Evolutionary conservation across 2,113 vertebrate genomes (phyloP).

Genomic region (Xenopus tropicalis): DNA sequence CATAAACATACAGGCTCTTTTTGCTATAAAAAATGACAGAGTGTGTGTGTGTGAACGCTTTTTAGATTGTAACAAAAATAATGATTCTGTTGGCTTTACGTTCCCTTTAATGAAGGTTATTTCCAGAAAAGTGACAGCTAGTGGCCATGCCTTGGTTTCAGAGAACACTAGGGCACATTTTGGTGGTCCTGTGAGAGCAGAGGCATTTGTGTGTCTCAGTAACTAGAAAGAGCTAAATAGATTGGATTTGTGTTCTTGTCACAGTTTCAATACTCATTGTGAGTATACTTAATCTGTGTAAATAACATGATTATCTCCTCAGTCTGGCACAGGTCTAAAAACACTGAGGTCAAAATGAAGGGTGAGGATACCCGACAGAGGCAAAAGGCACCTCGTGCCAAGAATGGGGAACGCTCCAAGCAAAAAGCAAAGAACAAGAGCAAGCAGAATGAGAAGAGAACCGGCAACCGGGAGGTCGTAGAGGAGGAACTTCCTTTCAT

Average conservation of each 20-base stretch:
- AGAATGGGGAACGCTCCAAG: constrained; percentile 60
- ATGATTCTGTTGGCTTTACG: too few species aligned
- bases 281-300: neutral
- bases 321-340: neutral
- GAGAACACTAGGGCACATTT: too few species aligned
- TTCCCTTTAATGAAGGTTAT: too few species aligned
- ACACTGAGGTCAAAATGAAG: constrained; percentile 65
- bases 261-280: too few species aligned
- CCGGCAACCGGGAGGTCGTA: constrained; percentile 48
- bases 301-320: constrained; percentile 20
- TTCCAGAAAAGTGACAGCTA: too few species aligned
- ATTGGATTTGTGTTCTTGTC: neutral
- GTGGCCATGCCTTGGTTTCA: too few species aligned
- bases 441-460: constrained; percentile 56
- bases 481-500: constrained; percentile 55
- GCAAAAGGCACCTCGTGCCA: constrained; percentile 71
- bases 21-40: too few species aligned
- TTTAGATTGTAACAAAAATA: too few species aligned
- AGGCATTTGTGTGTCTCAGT: too few species aligned
- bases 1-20: too few species aligned
- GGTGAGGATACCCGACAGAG: constrained; percentile 74
- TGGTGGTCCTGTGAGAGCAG: too few species aligned
- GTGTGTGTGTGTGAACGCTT: too few species aligned
- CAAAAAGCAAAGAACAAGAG: constrained; percentile 62
- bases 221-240: neutral